Evolutionary conservation across 2,888 invertebrate genomes (phyloP), one percentile per base, ranked within the genome.

Genomic region (Mythimna pallens): DNA sequence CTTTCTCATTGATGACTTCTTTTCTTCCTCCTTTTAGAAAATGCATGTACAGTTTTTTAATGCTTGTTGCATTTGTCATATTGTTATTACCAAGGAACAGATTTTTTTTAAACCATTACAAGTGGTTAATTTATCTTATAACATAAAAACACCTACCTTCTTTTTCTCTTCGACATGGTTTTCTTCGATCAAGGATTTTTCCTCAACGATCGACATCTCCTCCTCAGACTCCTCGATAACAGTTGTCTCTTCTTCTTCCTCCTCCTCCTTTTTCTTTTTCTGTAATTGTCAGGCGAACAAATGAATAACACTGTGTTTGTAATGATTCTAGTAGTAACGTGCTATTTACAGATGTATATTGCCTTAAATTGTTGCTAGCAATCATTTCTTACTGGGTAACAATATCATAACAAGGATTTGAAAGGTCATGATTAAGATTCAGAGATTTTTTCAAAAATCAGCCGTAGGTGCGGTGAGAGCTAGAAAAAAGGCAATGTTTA

Each of bases 201-300:
- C 94, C 87, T 95, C 96, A 8, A 95, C 93, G 22, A 96, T 90
- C 3, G 95, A 95, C 93, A 94, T 96, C 89, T 96, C 96, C 88
- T 96, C 96, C 82, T 95, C 96, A 70, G 96, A 96, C 88, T 95
- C 96, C 86, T 95, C 96, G 67, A 94, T 94, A 43, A 94, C 93
- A 67, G 95, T 30, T 30, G 30, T 96, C 87, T 94, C 94, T 89
- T 96, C 96, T 62, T 92, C 92, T 62, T 92, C 92, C 40, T 94
- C 79, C 0, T 79, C 94, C 71, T 95, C 93, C 69, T 97, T 94
- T 85, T 97, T 97, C 92, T 97, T 97, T 92, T 97, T 95, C 94
- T 95, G 82, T 52, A 87, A 86, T 68, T 67, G 0, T 47, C 50
- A 20, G 20, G n/a, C n/a, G 20, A 59, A 5, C 0, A 34, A 22